Percentiles rank a stretch among this genome's conserved stretches.
phyloP scores from a whole-genome alignment of 2,797 vertebrate genomes.

The Spea hammondii region DNA sequence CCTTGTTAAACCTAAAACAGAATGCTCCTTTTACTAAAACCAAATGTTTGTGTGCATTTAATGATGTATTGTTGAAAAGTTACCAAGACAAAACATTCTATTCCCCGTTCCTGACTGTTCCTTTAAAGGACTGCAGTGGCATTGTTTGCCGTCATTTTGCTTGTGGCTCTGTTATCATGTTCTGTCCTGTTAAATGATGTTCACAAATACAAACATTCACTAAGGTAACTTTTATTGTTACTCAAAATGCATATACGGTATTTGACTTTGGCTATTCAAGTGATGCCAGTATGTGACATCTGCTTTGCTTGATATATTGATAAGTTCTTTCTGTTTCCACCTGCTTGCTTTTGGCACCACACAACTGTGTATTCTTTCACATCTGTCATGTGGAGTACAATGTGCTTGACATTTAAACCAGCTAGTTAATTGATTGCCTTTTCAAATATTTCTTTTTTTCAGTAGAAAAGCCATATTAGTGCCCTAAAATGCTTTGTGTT shows the following conservation, averaged over 20 bases:
- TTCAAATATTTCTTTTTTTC: conserved; percentile 24
- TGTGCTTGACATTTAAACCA: conserved; percentile 45
- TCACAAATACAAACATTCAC: conserved; percentile 27
- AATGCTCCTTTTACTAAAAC: too few relatives aligned
- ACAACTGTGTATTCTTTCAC: conserved; percentile 40
- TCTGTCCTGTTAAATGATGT: conserved; percentile 25
- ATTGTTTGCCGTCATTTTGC: conserved; percentile 28
- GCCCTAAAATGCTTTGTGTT: not conserved
- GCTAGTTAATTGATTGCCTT: conserved; percentile 40
- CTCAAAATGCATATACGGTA: not conserved
- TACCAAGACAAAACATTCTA: too few relatives aligned
- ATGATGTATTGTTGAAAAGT: too few relatives aligned
- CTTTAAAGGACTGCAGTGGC: not conserved
- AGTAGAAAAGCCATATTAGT: conserved; percentile 16
- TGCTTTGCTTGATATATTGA: conserved; percentile 35
- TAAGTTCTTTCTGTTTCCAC: conserved; percentile 13
- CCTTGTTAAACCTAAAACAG: too few relatives aligned
- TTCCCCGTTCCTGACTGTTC: too few relatives aligned
- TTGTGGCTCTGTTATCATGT: conserved; percentile 12
- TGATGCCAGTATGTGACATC: conserved; percentile 31
- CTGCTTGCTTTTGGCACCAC: conserved; percentile 40
- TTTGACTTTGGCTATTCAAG: conserved; percentile 18
- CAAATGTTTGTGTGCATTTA: too few relatives aligned
- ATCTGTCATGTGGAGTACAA: conserved; percentile 38
- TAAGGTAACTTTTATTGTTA: conserved; percentile 7